Evolutionary conservation across 2,888 invertebrate genomes (phyloP), one percentile per base, ranked within the genome.

Genomic region (Ditula angustiorana): DNA sequence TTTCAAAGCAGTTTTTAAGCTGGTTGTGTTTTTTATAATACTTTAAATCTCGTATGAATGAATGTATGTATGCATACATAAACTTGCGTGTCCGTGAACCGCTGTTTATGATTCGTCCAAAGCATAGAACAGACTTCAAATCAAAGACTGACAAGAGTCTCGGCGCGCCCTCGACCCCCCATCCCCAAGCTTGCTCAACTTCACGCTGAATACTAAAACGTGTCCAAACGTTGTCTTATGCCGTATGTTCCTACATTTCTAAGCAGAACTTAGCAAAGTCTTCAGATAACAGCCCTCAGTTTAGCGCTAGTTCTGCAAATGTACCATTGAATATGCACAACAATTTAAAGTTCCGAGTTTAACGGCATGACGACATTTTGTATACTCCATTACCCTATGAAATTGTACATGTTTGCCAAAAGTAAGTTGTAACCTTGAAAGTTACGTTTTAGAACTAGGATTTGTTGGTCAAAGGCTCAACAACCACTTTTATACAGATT

Each of bases 281-380:
- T 30, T 10, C 10, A n/a, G n/a, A 53, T 28, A 50, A 28, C 28
- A 50, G 19, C 30, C 37, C 10, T 57, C 30, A 30, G 44, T 35
- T 47, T 23, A 58, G 11, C 10, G n/a, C 46, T 16, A 30, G n/a
- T 57, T 47, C 33, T 47, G 16, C 19, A 35, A 58, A 33, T 16
- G 23, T 47, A 47, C 35, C 19, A 58, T 58, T 58, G 47, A 58
- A 58, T 24, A 58, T 33, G 30, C 5, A 47, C 16, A 23, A 19
- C 58, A 35, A 26, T 47, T 58, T 58, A 23, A 58, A 30, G 58
- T 58, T 47, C 35, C 2, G 10, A 58, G 47, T 58, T 58, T 35
- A 58, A 58, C 33, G 3, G 10, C 33, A 58, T 23, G 16, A 3
- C 35, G 11, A 33, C 33, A 35, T 33, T 46, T 58, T 47, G 44